Evolutionary conservation across 2,113 vertebrate genomes (phyloP).

Genomic region (Bolborhynchus lineola): DNA sequence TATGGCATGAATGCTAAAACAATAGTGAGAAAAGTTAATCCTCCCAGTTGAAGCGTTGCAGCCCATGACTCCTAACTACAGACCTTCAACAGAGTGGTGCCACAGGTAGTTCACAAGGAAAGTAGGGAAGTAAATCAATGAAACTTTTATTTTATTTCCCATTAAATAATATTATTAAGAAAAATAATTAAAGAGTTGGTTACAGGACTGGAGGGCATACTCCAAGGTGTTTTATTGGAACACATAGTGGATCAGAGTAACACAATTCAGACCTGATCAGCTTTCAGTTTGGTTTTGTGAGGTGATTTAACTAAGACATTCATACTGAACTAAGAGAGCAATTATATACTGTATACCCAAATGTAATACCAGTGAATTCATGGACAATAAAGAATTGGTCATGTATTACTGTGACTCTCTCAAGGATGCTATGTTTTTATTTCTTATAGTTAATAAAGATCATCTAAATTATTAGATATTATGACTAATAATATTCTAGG

Average conservation of each 20-base stretch:
- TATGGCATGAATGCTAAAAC: not conserved
- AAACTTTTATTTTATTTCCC: not conserved
- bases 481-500: not conserved
- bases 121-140: not conserved
- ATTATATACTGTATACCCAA: not conserved
- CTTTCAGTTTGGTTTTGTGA: not conserved
- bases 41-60: not conserved
- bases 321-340: not conserved
- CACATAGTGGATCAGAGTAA: not conserved
- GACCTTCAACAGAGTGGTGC: not conserved
- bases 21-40: slow-evolving; percentile 12
- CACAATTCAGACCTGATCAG: not conserved
- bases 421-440: not conserved
- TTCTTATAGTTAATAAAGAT: not conserved
- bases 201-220: not conserved
- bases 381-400: not conserved
- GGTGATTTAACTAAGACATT: not conserved
- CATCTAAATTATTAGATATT: not conserved
- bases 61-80: not conserved
- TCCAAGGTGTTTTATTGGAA: not conserved
- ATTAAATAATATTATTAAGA: not conserved
- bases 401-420: not conserved
- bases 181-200: not conserved
- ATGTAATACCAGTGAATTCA: not conserved
- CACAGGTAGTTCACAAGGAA: not conserved